These are phyloP conservation scores for Drosophila maculinotata DNA, from an alignment of 2,888 invertebrate species.

Conservation along the genomic window DNA sequence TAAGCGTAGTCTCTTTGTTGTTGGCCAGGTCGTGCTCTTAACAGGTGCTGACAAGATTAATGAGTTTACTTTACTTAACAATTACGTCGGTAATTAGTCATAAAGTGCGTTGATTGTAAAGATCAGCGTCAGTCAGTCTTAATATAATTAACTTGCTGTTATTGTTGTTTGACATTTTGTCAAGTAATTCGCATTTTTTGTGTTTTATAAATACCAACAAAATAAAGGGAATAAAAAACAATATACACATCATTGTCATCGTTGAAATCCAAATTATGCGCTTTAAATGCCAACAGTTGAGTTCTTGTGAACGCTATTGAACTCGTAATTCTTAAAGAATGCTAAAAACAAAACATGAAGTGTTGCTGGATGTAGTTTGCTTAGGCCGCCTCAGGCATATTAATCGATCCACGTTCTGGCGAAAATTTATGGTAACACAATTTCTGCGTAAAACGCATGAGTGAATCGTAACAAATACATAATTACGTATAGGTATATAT, in stretches of 20 bases:
- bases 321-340: constrained; percentile 72
- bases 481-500: not conserved
- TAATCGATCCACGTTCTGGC: constrained; percentile 43
- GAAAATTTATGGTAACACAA: constrained; percentile 37
- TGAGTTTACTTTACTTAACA: constrained; percentile 45
- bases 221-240: constrained; percentile 10
- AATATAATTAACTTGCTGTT: constrained; percentile 61
- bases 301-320: constrained; percentile 81
- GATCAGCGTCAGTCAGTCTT: constrained; percentile 55
- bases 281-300: constrained; percentile 68
- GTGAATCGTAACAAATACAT: constrained; percentile 7
- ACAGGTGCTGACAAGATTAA: constrained; percentile 55
- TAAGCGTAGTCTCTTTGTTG: constrained; percentile 22
- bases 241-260: constrained; percentile 32
- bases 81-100: constrained; percentile 76
- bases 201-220: constrained; percentile 46
- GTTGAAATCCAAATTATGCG: constrained; percentile 58
- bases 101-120: constrained; percentile 74
- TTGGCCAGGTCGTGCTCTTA: constrained; percentile 26
- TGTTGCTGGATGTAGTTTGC: constrained; percentile 12
- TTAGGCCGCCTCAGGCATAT: constrained; percentile 45
- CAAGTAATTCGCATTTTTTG: constrained; percentile 17
- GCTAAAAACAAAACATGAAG: constrained; percentile 37
- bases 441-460: constrained; percentile 30
- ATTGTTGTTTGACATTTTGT: constrained; percentile 60